Evolutionary conservation across 2,888 invertebrate genomes (phyloP), one percentile per base, ranked within the genome.

Genomic region (Pristionchus entomophagus): DNA sequence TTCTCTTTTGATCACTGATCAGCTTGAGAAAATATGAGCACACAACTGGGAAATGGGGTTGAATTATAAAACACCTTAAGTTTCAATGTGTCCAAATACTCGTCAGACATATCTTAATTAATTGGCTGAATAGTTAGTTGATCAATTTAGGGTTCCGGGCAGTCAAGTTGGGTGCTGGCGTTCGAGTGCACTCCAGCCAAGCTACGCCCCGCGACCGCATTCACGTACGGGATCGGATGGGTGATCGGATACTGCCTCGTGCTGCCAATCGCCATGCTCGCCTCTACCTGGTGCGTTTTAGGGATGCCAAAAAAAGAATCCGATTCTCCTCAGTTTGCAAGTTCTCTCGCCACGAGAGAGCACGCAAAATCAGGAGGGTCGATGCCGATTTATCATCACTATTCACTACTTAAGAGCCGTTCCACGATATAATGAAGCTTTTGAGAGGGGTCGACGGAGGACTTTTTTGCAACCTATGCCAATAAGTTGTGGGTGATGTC

Each of bases 201-300:
- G 29, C 86, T 92, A n/a, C 90, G 92, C 22, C 87, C 90, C n/a
- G 91, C 89, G 86, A 88, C 91, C 5, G 88, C 92, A 17, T 87
- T 92, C 35, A 86, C 90, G 17, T 92, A 91, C 85, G 92, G 92
- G 0, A 81, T 91, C 10, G 86, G 88, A 53, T 91, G 90, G 90
- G 90, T 90, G 10, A n/a, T 65, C 8, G 83, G 83, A 65, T 84
- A 84, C 32, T 65, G 62, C 14, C 32, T 32, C 26, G 32, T 84
- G 4, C 35, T 65, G 4, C 83, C 83, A 4, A 65, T 84, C 32
- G 65, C 65, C 41, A 41, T 65, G 41, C 32, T 45, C 32, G 26
- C 83, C 19, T 12, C 45, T 10, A 49, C 83, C 6, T 84, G 83
- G 83, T 84, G 2, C 12, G 82, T 38, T 59, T 35, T 38, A 3